Conservation (phyloP, 2,113 vertebrate species). For the Chauna torquata region DNA sequence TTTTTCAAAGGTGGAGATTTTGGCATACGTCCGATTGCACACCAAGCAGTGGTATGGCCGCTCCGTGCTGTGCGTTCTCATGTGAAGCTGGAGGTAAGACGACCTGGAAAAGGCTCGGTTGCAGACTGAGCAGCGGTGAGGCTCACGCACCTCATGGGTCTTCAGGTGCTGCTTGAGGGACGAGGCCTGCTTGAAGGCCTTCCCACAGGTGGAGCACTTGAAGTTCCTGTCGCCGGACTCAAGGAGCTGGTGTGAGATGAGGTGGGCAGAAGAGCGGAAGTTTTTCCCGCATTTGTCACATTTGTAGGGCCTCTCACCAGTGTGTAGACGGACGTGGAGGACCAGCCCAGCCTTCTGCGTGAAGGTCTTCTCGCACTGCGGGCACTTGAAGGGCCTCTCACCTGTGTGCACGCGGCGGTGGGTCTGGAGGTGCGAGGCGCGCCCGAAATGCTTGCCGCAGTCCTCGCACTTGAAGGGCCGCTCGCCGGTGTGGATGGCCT, state of each 20-base stretch:
- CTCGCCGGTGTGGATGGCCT: background rate
- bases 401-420: background rate
- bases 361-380: constrained; percentile 54
- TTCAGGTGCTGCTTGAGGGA: constrained; percentile 43
- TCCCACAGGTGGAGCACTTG: background rate
- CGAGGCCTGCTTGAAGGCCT: constrained; percentile 17
- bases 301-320: background rate
- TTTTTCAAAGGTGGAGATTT: constrained; percentile 72
- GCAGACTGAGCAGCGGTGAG: background rate
- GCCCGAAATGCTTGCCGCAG: background rate
- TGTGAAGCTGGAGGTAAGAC: constrained; percentile 67
- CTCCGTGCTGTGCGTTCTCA: constrained; percentile 51
- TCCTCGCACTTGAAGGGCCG: constrained; percentile 4
- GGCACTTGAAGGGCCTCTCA: constrained; percentile 49
- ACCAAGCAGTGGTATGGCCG: constrained; percentile 75
- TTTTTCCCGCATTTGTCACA: constrained; percentile 9
- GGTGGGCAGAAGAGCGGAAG: background rate
- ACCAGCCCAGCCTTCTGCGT: constrained; percentile 30
- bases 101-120: constrained; percentile 59
- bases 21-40: constrained; percentile 72
- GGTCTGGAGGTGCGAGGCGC: background rate
- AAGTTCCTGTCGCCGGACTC: constrained; percentile 64
- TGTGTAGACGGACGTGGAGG: constrained; percentile 13
- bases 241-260: background rate
- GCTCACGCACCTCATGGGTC: background rate